phyloP scores from a whole-genome alignment of 2,797 vertebrate species.

The Linurgus olivaceus region DNA sequence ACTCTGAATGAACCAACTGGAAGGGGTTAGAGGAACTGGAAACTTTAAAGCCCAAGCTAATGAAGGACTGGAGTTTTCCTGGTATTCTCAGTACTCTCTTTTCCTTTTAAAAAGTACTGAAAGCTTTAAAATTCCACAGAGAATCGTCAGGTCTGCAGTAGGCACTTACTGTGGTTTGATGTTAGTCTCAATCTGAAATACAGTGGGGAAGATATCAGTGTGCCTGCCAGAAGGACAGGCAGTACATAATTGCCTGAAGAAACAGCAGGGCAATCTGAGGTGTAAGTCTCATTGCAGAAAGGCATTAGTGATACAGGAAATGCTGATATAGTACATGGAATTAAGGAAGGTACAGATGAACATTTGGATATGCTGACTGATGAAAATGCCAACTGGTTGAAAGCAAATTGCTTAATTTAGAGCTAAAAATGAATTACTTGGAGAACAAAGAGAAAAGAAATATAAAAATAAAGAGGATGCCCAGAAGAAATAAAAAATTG shows the following conservation, averaged over 20 bases:
- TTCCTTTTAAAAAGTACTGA: background rate
- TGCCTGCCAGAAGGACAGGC: background rate
- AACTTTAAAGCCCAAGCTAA: background rate
- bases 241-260: conserved; percentile 14
- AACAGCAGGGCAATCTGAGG: background rate
- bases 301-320: conserved; percentile 2
- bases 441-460: conserved; percentile 32
- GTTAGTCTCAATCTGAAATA: background rate
- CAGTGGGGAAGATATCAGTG: background rate
- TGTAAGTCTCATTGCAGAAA: conserved; percentile 6
- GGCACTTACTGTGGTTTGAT: background rate
- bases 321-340: conserved; percentile 17
- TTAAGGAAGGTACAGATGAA: conserved; percentile 38
- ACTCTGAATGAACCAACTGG: background rate
- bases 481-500: conserved; percentile 24
- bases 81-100: background rate
- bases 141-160: background rate
- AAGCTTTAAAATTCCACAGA: background rate
- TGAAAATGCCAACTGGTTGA: conserved; percentile 13
- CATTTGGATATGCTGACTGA: conserved; percentile 46
- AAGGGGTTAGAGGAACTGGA: background rate
- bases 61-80: background rate
- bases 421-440: background rate
- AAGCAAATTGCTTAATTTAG: conserved; percentile 39
- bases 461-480: conserved; percentile 12